These are phyloP conservation scores for Eudemis profundana DNA, from an alignment of 2,888 invertebrate genomes.

Conservation along the genomic window DNA sequence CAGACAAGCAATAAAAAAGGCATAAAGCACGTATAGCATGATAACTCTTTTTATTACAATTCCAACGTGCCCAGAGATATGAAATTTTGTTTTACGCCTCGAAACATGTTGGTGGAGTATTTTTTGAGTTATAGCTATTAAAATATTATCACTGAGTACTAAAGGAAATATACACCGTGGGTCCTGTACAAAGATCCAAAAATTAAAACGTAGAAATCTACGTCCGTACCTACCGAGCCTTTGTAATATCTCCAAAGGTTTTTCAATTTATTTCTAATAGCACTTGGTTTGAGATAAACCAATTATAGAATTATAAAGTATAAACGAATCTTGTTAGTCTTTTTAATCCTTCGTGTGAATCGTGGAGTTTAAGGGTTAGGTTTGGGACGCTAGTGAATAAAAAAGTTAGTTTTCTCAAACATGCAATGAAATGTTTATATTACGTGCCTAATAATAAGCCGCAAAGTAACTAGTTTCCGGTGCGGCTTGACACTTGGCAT, in stretches of 20 bases:
- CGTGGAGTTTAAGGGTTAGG: neutral
- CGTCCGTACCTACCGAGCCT: too few relatives aligned
- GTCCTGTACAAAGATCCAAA: too few relatives aligned
- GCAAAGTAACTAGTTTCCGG: too few relatives aligned
- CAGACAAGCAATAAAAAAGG: constrained; percentile 26
- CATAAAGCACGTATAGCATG: constrained; percentile 29
- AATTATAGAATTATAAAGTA: neutral
- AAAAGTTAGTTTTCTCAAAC: neutral
- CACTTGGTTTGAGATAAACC: neutral
- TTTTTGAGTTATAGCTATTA: constrained; percentile 4
- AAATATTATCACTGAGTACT: neutral
- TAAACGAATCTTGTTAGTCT: constrained; percentile 5
- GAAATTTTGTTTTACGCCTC: constrained; percentile 26
- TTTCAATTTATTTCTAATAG: neutral
- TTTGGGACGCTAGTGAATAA: neutral
- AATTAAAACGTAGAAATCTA: too few relatives aligned
- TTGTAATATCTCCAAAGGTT: neutral
- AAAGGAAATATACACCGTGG: neutral
- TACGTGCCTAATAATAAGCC: too few relatives aligned
- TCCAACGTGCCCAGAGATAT: constrained; percentile 22
- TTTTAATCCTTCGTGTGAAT: neutral
- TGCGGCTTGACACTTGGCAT: too few relatives aligned
- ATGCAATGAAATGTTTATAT: too few relatives aligned
- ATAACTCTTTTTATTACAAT: constrained; percentile 40
- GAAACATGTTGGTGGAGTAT: constrained; percentile 12